Evolutionary conservation across 2,888 invertebrate genomes (phyloP).

Genomic region (Tinea pellionella): DNA sequence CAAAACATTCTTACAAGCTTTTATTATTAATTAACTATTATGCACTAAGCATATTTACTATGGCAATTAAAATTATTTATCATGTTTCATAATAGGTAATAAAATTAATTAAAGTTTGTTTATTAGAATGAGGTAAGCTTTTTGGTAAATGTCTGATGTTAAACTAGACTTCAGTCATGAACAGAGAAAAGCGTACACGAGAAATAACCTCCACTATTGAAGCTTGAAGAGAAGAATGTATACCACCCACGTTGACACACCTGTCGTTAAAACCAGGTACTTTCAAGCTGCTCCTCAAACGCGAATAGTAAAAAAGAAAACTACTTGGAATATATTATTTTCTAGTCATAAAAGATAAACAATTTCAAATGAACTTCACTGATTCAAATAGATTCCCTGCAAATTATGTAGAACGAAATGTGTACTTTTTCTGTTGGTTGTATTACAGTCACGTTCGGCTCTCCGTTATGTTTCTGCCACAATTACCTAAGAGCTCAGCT

Average conservation of each 20-base stretch:
- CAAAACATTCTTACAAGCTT: neutral
- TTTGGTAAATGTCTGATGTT: no score
- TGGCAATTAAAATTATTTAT: neutral
- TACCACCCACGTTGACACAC: no score
- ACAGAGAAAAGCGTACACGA: no score
- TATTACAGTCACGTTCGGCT: constrained; percentile 46
- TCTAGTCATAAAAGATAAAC: neutral
- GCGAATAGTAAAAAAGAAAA: no score
- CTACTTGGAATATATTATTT: neutral
- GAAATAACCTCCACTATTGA: no score
- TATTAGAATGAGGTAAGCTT: no score
- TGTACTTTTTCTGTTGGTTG: constrained; percentile 36
- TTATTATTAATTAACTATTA: neutral
- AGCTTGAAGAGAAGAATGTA: no score
- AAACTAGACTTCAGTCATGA: no score
- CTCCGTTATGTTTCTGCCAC: constrained; percentile 42
- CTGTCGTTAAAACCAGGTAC: no score
- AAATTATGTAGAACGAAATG: constrained; percentile 33
- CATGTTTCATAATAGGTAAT: no score
- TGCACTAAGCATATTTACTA: neutral
- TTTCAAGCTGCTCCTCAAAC: no score
- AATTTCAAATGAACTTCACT: neutral
- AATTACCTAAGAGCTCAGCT: constrained; percentile 43
- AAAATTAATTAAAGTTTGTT: no score
- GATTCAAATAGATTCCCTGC: constrained; percentile 25